A percentile compares a stretch with the other conserved stretches of the same genome.
Conservation (phyloP, 2,113 vertebrate species). For the Lophochroa leadbeateri region DNA sequence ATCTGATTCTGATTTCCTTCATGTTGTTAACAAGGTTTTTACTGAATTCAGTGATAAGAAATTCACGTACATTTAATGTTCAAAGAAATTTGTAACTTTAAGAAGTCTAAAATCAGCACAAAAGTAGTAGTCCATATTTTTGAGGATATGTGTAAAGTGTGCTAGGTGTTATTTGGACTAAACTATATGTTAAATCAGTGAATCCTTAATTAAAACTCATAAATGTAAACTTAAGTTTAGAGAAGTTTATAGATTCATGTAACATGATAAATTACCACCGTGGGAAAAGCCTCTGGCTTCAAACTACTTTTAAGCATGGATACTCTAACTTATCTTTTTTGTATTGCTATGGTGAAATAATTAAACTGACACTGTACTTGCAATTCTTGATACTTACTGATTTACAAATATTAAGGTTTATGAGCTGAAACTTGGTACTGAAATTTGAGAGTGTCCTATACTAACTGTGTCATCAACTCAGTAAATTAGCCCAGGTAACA, state of each 20-base stretch:
- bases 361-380: background rate
- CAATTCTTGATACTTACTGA: background rate
- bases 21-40: background rate
- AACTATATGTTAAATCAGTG: background rate
- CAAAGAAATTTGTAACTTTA: background rate
- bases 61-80: background rate
- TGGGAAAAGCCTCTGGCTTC: background rate
- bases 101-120: background rate
- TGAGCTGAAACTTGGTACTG: background rate
- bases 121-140: background rate
- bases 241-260: background rate
- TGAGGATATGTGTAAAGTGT: rapidly evolving
- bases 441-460: background rate
- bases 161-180: background rate
- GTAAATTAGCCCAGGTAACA: background rate
- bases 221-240: background rate
- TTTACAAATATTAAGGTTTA: background rate
- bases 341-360: background rate
- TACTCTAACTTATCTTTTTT: background rate
- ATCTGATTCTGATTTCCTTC: background rate
- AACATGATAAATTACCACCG: background rate
- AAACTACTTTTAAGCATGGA: background rate
- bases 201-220: background rate
- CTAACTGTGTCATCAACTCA: background rate
- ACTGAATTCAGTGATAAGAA: background rate